Evolutionary conservation across 1,140 invertebrate species (phyloP).

Genomic region (Microplitis mediator): DNA sequence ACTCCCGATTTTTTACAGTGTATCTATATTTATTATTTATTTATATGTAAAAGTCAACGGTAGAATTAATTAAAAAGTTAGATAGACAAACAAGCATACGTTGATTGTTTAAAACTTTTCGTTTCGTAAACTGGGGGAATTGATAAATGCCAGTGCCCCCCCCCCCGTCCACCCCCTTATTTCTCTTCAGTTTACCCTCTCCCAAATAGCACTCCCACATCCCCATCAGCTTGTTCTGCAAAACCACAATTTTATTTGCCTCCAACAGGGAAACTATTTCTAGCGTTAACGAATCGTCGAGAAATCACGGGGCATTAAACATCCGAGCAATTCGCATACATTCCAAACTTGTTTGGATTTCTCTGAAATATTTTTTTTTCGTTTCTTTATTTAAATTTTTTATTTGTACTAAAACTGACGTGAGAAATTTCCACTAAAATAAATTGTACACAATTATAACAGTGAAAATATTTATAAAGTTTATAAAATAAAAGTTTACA

Average conservation of each 20-base stretch:
- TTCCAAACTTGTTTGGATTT: slow-evolving; percentile 18
- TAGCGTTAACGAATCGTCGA: slow-evolving; percentile 21
- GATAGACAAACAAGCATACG: neutral
- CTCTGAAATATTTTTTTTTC: slow-evolving; percentile 3
- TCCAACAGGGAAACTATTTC: slow-evolving; percentile 18
- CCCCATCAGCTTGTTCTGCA: too few species aligned
- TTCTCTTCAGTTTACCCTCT: too few species aligned
- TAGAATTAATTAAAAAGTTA: slow-evolving; percentile 16
- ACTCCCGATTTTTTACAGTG: too few species aligned
- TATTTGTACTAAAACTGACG: neutral
- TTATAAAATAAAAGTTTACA: neutral
- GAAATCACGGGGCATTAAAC: slow-evolving; percentile 19
- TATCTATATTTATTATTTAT: neutral
- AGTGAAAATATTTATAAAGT: neutral
- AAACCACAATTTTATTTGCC: slow-evolving; percentile 24
- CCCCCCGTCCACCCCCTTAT: neutral
- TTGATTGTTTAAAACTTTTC: slow-evolving; percentile 22
- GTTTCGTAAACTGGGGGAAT: slow-evolving; percentile 8
- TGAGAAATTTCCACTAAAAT: neutral
- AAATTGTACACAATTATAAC: slow-evolving; percentile 2
- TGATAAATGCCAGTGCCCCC: slow-evolving; percentile 9
- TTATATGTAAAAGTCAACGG: neutral
- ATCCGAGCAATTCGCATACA: slow-evolving; percentile 15
- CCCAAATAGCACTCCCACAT: too few species aligned
- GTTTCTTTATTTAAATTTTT: neutral